Conservation (phyloP, 1,140 invertebrate genomes). For the Frieseomelitta varia region DNA sequence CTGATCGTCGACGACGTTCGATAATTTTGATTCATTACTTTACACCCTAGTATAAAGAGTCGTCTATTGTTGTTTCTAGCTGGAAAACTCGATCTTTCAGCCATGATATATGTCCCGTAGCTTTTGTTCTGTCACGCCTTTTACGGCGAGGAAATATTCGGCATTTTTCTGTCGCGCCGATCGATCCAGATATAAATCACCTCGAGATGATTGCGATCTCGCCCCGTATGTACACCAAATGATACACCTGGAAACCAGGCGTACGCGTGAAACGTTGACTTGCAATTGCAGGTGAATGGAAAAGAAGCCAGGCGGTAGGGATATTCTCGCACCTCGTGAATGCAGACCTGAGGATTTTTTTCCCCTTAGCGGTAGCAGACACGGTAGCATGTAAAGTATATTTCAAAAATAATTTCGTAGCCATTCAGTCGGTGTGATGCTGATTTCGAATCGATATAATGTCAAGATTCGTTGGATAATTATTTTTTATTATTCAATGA, state of each 20-base stretch:
- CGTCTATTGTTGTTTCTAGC: neutral
- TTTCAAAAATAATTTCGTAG: slow-evolving; percentile 1
- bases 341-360: neutral
- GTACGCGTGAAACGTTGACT: slow-evolving; percentile 14
- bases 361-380: neutral
- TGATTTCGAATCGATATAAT: neutral
- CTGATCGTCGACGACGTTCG: neutral
- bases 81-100: neutral
- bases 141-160: neutral
- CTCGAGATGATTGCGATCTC: neutral
- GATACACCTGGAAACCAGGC: neutral
- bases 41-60: no score
- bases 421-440: neutral
- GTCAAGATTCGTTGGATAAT: neutral
- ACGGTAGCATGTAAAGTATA: neutral
- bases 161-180: neutral
- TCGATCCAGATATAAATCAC: slow-evolving; percentile 6
- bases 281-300: slow-evolving; percentile 21
- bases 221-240: neutral
- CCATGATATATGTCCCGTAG: neutral
- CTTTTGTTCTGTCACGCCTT: neutral
- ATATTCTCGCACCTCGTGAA: neutral
- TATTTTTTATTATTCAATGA: neutral
- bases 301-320: neutral
- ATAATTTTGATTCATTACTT: neutral